These are phyloP conservation scores for Plutomurus gul DNA, from an alignment of 1,140 invertebrate species.

Conservation along the genomic window DNA sequence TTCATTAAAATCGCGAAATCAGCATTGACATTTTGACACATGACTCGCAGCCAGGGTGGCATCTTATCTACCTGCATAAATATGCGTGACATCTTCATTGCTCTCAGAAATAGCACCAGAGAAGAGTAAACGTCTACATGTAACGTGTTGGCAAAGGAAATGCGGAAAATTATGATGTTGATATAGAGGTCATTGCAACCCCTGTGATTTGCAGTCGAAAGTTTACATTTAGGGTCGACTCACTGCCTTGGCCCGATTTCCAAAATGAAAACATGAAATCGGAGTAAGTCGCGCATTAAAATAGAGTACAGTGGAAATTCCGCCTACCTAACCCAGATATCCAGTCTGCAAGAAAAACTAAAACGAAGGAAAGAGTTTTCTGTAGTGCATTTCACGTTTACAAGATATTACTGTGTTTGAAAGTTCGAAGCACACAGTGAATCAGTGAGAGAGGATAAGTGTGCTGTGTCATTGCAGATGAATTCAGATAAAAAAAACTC, in stretches of 20 bases:
- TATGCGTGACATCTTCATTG: too few relatives aligned
- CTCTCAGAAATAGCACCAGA: too few relatives aligned
- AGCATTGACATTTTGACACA: too few relatives aligned
- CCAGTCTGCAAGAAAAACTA: not conserved
- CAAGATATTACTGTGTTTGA: not conserved
- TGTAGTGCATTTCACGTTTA: not conserved
- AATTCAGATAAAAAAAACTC: too few relatives aligned
- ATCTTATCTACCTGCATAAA: too few relatives aligned
- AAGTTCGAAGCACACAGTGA: not conserved
- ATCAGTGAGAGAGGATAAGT: too few relatives aligned
- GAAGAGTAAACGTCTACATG: not conserved
- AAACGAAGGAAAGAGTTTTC: not conserved
- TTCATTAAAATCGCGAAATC: too few relatives aligned
- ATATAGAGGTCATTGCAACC: constrained; percentile 10
- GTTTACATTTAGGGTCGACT: constrained; percentile 10
- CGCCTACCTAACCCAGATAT: not conserved
- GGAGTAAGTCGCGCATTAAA: not conserved
- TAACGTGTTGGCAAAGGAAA: not conserved
- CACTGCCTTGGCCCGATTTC: constrained; percentile 22
- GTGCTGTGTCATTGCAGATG: too few relatives aligned
- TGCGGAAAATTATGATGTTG: not conserved
- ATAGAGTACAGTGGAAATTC: constrained; percentile 2
- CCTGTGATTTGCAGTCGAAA: constrained; percentile 1
- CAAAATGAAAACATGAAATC: constrained; percentile 6
- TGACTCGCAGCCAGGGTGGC: too few relatives aligned